These are phyloP conservation scores for Noctua comes DNA, from an alignment of 2,888 invertebrate species.

Conservation along the genomic window DNA sequence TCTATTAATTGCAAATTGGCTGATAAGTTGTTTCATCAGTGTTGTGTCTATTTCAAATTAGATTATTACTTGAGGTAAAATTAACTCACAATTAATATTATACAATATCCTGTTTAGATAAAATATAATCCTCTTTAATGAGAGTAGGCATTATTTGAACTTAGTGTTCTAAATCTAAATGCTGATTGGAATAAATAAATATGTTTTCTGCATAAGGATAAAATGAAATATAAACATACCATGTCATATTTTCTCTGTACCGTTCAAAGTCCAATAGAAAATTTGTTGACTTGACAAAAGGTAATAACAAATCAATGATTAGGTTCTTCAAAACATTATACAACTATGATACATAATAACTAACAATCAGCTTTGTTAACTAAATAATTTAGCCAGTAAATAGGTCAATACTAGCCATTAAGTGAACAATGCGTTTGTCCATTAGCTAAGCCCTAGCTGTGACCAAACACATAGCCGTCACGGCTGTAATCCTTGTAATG, in stretches of 20 bases:
- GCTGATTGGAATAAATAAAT: conserved; percentile 8
- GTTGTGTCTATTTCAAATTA: conserved; percentile 10
- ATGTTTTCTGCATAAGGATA: conserved; percentile 15
- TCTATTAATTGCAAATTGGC: conserved; percentile 28
- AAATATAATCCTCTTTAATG: conserved; percentile 35
- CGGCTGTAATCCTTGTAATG: conserved; percentile 11
- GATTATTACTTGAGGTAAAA: conserved; percentile 26
- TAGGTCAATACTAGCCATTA: conserved; percentile 27
- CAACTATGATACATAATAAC: conserved; percentile 6
- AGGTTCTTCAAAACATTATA: conserved; percentile 3
- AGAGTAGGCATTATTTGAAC: conserved; percentile 15
- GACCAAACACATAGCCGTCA: conserved; percentile 11
- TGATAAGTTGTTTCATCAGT: conserved; percentile 31
- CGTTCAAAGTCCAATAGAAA: conserved; percentile 35
- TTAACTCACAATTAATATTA: conserved; percentile 18
- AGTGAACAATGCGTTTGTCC: conserved; percentile 25
- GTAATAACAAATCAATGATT: conserved; percentile 7
- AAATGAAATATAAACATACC: conserved; percentile 15
- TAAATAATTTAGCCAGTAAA: conserved; percentile 13
- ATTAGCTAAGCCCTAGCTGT: conserved; percentile 23
- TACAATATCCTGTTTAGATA: conserved; percentile 36
- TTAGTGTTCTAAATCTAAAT: conserved; percentile 10
- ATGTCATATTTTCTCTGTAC: conserved; percentile 21
- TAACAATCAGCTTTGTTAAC: conserved; percentile 16
- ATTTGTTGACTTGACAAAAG: conserved; percentile 33